Evolutionary conservation across 2,113 vertebrate genomes (phyloP).

Genomic region (Ursus arctos): DNA sequence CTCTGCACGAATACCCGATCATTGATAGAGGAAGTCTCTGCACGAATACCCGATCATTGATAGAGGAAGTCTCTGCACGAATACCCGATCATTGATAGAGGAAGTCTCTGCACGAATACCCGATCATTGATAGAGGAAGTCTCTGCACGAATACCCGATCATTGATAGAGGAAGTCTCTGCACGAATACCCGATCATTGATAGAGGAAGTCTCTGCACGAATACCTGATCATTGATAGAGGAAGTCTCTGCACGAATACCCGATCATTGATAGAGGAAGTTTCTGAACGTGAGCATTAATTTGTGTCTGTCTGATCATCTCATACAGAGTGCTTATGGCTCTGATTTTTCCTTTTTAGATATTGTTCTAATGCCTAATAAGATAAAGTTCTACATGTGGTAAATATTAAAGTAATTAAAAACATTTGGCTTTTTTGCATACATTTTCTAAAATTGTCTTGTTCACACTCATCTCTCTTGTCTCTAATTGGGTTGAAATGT

Average conservation of each 20-base stretch:
- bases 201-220: constrained; percentile 61
- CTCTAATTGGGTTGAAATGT: constrained; percentile 92
- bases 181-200: constrained; percentile 24
- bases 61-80: constrained; percentile 61
- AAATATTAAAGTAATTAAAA: constrained; percentile 92
- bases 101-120: background rate
- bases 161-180: background rate
- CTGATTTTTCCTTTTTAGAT: constrained; percentile 81
- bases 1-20: constrained; percentile 60
- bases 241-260: background rate
- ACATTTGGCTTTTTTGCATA: constrained; percentile 91
- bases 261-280: constrained; percentile 55
- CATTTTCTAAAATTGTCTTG: constrained; percentile 92
- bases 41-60: too few species aligned
- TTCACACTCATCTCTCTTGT: constrained; percentile 91
- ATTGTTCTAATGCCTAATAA: constrained; percentile 86
- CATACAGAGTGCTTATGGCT: constrained; percentile 70
- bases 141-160: constrained; percentile 60
- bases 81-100: constrained; percentile 53
- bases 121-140: constrained; percentile 52
- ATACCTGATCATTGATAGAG: constrained; percentile 53
- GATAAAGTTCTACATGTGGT: constrained; percentile 87
- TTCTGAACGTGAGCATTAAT: constrained; percentile 76
- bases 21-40: too few species aligned
- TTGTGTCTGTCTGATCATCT: constrained; percentile 74